Conservation (phyloP, 2,113 vertebrate species). For the Oryzias woworae region DNA sequence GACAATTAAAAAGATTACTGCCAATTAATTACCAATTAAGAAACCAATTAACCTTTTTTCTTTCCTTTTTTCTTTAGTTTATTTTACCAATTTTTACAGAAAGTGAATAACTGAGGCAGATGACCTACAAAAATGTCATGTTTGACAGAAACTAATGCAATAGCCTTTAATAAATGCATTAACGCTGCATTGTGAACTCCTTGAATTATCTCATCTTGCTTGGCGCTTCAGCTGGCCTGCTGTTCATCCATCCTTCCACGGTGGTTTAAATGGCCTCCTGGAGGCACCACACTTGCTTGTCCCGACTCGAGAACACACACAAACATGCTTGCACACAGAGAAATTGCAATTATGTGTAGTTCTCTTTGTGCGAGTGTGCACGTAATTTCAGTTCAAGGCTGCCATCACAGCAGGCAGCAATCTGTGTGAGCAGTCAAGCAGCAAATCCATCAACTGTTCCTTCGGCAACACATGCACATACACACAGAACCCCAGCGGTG, state of each 20-base stretch:
- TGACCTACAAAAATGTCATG: conserved; percentile 13
- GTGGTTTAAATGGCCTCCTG: conserved; percentile 57
- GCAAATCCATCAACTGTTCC: conserved; percentile 75
- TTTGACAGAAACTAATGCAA: conserved; percentile 22
- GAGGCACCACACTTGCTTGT: conserved; percentile 45
- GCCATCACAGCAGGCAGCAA: conserved; percentile 73
- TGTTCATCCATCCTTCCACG: conserved; percentile 55
- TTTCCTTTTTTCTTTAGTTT: too few species aligned
- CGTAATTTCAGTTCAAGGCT: conserved; percentile 69
- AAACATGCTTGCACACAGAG: conserved; percentile 14
- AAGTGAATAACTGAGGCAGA: neutral
- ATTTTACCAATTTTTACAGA: conserved; percentile 8
- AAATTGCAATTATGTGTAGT: conserved; percentile 54
- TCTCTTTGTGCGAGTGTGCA: conserved; percentile 36
- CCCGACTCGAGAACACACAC: conserved; percentile 45
- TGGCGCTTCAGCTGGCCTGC: conserved; percentile 21
- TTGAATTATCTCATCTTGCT: conserved; percentile 37
- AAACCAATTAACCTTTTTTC: neutral
- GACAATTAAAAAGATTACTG: too few species aligned
- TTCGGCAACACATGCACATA: conserved; percentile 48
- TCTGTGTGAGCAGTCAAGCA: conserved; percentile 74
- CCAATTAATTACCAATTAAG: neutral
- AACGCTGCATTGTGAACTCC: conserved; percentile 28
- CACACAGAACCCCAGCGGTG: conserved; percentile 4
- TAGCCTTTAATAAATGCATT: conserved; percentile 21